A percentile compares a stretch with the other conserved stretches of the same genome.
phyloP scores from a whole-genome alignment of 2,113 vertebrate species.

The Elaphurus davidianus region DNA sequence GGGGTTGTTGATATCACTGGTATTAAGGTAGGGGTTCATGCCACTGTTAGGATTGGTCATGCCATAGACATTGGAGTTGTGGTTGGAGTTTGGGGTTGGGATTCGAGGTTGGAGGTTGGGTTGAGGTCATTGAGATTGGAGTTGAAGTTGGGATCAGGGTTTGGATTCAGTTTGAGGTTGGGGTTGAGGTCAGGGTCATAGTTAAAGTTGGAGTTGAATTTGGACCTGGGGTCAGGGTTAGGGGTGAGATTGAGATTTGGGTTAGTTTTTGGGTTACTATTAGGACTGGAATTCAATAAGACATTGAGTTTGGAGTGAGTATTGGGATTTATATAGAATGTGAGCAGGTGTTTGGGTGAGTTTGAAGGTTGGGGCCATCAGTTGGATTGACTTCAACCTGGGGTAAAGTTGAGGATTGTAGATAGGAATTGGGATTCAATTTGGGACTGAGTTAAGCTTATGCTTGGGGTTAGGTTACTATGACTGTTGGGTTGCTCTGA shows the following conservation, averaged over 20 bases:
- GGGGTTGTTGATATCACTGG: background rate
- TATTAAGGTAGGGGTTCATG: background rate
- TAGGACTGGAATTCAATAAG: background rate
- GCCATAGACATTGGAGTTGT: background rate
- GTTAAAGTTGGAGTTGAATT: background rate
- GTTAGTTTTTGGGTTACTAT: background rate
- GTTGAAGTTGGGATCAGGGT: background rate
- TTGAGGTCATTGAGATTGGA: background rate
- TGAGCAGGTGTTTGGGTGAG: background rate
- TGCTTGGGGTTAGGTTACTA: background rate
- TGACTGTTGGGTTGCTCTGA: background rate
- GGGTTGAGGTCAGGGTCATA: background rate
- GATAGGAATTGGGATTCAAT: background rate
- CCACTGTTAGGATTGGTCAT: background rate
- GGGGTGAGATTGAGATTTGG: background rate
- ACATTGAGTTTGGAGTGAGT: background rate
- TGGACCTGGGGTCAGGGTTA: background rate
- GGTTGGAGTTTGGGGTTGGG: background rate
- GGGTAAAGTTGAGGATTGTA: background rate
- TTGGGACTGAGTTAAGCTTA: background rate
- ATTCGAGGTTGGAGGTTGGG: background rate
- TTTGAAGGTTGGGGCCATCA: background rate
- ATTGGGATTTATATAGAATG: background rate
- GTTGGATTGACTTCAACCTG: background rate
- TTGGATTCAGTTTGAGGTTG: background rate